Evolutionary conservation across 1,140 invertebrate species (phyloP).

Genomic region (Drosophila orena): DNA sequence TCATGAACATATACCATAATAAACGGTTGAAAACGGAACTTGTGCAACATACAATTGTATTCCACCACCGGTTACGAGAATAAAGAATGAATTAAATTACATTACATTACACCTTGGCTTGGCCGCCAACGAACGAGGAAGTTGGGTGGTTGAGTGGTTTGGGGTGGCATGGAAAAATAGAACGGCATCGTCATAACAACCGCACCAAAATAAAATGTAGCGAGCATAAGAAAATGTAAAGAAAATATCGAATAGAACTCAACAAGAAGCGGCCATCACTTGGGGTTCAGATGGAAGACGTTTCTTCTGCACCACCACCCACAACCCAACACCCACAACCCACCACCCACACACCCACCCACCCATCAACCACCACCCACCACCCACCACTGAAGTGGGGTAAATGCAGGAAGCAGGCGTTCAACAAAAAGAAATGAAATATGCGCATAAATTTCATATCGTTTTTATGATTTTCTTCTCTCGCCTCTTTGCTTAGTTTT

Average conservation of each 20-base stretch:
- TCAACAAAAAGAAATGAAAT: constrained; percentile 75
- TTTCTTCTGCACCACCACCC: background rate
- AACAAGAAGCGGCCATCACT: constrained; percentile 35
- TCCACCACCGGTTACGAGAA: background rate
- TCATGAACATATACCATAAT: background rate
- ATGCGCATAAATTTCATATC: constrained; percentile 81
- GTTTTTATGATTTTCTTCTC: constrained; percentile 76
- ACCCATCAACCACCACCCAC: background rate
- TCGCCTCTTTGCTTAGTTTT: constrained; percentile 53
- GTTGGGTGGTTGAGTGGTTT: background rate
- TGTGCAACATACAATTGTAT: background rate
- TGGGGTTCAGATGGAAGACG: constrained; percentile 23
- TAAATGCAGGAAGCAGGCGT: constrained; percentile 44
- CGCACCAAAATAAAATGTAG: constrained; percentile 32
- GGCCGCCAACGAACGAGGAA: background rate
- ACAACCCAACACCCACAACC: background rate
- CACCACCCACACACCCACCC: background rate
- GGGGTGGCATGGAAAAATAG: constrained; percentile 9
- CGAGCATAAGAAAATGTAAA: constrained; percentile 31
- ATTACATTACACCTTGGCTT: constrained; percentile 8
- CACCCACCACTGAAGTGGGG: background rate
- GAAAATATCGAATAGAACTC: constrained; percentile 60
- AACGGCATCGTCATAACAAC: constrained; percentile 14
- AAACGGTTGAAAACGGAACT: background rate
- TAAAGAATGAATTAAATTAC: constrained; percentile 11